Base-by-base conservation (phyloP, 2,797 vertebrate genomes). In the Lagodon rhomboides region DNA sequence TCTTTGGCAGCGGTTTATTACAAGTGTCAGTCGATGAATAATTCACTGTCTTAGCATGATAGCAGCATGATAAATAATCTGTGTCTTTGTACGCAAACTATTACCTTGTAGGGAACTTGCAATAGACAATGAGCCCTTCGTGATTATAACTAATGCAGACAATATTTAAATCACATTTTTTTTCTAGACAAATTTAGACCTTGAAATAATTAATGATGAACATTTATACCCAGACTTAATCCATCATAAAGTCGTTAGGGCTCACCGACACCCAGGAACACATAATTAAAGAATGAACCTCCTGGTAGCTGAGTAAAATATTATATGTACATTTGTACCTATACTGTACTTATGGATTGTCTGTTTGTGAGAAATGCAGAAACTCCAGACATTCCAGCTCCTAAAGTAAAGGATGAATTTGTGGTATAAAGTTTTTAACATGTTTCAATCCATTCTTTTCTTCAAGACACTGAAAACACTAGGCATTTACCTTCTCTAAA, bases 1-100 rank as follows among this genome's bases (percentile, higher is more conserved):
- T 46, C 15, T 34, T 56, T 77, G 74, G 82, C 75, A 30, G 23
- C 51, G 4, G 2, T 23, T 18, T 22, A 8, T 12, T 34, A 53
- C 47, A 6, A 13, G 23, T 53, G 55, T 34, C 2, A 46, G 11
- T 0, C n/a, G n/a, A 41, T 60, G 23, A 30, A 17, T 66, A 27
- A 75, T 65, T 58, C 3, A 58, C 53, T 38, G 54, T 51, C 22
- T 9, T 30, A 41, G n/a, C 51, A 6, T n/a, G 11, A 65, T n/a
- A 65, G 30, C n/a, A 65, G 30, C n/a, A 59, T 59, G 25, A 60
- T 53, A 53, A 72, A 25, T 43, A 3, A 20, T 27, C 13, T 12
- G 20, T 16, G 30, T 44, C 16, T 20, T 18, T 9, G 23, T 67
- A 23, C 12, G n/a, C n/a, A 43, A 23, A 43, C n/a, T 60, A 10